Conservation (phyloP, 2,113 vertebrate species). For the Oryzias celebensis region DNA sequence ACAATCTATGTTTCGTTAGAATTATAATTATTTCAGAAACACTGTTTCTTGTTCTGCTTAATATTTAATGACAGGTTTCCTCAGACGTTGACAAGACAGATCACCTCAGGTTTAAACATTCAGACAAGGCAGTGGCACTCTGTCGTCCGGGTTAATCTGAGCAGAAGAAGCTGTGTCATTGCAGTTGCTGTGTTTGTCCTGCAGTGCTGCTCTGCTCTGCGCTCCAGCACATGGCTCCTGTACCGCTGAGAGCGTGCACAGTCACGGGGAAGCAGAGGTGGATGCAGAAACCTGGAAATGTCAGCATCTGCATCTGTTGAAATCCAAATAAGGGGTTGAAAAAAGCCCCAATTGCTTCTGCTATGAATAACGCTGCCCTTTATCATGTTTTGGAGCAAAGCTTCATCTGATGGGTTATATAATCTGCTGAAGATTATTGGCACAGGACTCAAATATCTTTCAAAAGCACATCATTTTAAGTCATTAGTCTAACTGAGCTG, state of each 20-base stretch:
- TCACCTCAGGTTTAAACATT: not conserved
- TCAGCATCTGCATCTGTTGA: constrained; percentile 24
- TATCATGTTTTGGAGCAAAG: not conserved
- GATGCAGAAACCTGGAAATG: constrained; percentile 22
- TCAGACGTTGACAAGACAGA: not conserved
- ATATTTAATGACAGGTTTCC: too few relatives aligned
- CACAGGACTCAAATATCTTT: constrained; percentile 2
- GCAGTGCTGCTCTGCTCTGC: constrained; percentile 57
- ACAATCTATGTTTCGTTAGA: too few relatives aligned
- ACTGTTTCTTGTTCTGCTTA: not conserved
- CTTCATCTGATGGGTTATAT: constrained; percentile 46
- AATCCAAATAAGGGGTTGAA: not conserved
- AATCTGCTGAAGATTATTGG: constrained; percentile 64
- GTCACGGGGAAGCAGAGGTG: constrained; percentile 28
- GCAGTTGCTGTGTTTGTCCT: constrained; percentile 41
- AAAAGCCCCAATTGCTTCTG: not conserved
- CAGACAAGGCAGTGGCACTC: constrained; percentile 10
- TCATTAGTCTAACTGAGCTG: not conserved
- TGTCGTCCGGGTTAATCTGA: constrained; percentile 2
- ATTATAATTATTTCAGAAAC: not conserved
- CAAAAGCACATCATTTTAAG: not conserved
- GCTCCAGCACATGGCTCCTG: constrained; percentile 55
- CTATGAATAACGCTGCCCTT: not conserved
- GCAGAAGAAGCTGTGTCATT: constrained; percentile 60
- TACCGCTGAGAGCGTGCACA: constrained; percentile 43